A percentile compares a stretch with the other conserved stretches of the same genome.
Conservation (phyloP, 2,888 invertebrate genomes). For the Cerceris rybyensis region DNA sequence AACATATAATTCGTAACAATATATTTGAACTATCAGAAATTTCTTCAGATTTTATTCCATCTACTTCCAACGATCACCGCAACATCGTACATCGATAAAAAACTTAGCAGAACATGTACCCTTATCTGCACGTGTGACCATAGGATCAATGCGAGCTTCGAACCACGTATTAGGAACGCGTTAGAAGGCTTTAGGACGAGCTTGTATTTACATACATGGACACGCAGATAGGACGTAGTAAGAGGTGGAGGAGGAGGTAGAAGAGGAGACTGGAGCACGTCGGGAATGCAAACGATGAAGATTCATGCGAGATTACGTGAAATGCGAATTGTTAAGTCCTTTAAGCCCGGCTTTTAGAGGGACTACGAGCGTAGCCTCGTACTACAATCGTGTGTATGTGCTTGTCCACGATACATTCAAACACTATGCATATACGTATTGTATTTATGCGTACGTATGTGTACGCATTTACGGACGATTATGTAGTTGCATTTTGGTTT, state of each 20-base stretch:
- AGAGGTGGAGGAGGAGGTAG: conserved; percentile 6
- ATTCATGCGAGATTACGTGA: conserved; percentile 69
- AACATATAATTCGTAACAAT: too few relatives aligned
- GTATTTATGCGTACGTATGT: not conserved
- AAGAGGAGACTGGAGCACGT: conserved; percentile 15
- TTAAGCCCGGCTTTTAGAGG: conserved; percentile 62
- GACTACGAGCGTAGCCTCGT: conserved; percentile 37
- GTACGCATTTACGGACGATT: conserved; percentile 46
- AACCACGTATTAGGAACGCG: conserved; percentile 8
- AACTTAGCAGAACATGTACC: not conserved
- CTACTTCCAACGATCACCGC: too few relatives aligned
- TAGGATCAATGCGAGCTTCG: conserved; percentile 14
- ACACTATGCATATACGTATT: too few relatives aligned
- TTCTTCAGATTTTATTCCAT: too few relatives aligned
- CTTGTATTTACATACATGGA: not conserved
- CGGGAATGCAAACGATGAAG: conserved; percentile 63
- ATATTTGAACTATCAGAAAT: too few relatives aligned
- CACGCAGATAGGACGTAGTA: not conserved
- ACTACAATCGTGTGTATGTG: not conserved
- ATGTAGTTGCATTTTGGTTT: conserved; percentile 41
- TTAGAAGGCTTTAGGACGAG: conserved; percentile 28
- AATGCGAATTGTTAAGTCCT: conserved; percentile 68
- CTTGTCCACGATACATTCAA: too few relatives aligned
- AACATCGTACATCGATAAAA: not conserved
- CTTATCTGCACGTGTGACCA: not conserved